phyloP scores from a whole-genome alignment of 2,113 vertebrate species.

The Rhea pennata region DNA sequence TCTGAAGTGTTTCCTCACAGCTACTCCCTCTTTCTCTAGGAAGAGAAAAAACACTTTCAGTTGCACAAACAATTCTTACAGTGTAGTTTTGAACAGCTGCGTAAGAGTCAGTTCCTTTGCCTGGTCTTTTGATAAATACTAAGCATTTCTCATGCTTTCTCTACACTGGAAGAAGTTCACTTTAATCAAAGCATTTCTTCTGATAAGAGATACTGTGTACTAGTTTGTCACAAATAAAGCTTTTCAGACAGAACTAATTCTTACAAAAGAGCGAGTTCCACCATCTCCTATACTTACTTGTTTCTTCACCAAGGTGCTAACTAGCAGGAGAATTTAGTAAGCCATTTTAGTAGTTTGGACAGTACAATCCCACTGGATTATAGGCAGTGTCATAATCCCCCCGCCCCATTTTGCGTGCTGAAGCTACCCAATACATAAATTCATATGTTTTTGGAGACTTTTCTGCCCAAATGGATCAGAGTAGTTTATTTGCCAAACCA shows the following conservation, averaged over 20 bases:
- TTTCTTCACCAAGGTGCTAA: neutral
- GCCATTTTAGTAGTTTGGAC: neutral
- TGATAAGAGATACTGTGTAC: neutral
- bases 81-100: neutral
- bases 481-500: conserved; percentile 24
- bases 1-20: conserved; percentile 9
- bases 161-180: neutral
- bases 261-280: neutral
- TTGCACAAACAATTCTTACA: neutral
- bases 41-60: neutral
- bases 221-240: neutral
- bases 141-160: neutral
- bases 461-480: neutral
- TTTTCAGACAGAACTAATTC: neutral
- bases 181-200: neutral
- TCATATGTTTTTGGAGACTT: neutral
- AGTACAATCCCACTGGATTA: neutral
- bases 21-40: conserved; percentile 23
- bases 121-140: conserved; percentile 7
- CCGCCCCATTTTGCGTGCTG: neutral
- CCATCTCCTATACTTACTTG: neutral
- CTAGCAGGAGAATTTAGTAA: neutral
- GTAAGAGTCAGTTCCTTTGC: neutral
- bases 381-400: neutral
- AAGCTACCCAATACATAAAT: neutral